Evolutionary conservation across 2,797 vertebrate species (phyloP), one percentile per base, ranked within the genome.

Genomic region (Phataginus tetradactyla): DNA sequence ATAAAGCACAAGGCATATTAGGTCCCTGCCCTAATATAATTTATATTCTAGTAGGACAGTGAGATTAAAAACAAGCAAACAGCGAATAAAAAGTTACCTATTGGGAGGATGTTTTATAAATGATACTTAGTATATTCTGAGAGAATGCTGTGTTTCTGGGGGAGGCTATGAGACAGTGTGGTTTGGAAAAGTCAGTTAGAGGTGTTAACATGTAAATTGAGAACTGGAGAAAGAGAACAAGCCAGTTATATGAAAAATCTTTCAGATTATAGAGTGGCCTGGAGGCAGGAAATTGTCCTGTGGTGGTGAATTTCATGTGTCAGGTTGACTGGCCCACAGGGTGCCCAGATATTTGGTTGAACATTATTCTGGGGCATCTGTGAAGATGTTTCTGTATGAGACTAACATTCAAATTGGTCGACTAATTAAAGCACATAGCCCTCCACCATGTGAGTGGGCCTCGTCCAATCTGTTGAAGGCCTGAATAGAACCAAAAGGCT

Each of bases 161-260:
- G 72, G 57, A 94, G 57, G 42, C 13, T 20, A 29, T 90, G 72
- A 71, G 77, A 93, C 12, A 91, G 20, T 32, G 25, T 32, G 14
- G 25, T 88, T 86, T 90, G 80, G 57, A 61, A 93, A 96, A 85
- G 61, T 95, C 42, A 78, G 53, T 39, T 37, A 34, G 69, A 95
- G 74, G 37, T 78, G 63, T 51, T 81, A 72, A 89, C 80, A 66
- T 89, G 74, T 91, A 49, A 86, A 74, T 9, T 74, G 74, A 93
- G 49, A 93, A 68, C 49, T 66, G 29, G 42, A 59, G 69, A 84
- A 91, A 89, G 17, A 93, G 61, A 93, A 74, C 63, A 83, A 86
- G 2, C 8, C 77, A 68, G 25, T 84, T 92, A 69, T 79, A 51
- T 57, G 86, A 84, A 61, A 88, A 93, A 45, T 15, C 39, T 91